These are phyloP conservation scores for Phacellophora camtschatica DNA, from an alignment of 30 jellyfish, hydroid and myxozoan species.

Conservation along the genomic window DNA sequence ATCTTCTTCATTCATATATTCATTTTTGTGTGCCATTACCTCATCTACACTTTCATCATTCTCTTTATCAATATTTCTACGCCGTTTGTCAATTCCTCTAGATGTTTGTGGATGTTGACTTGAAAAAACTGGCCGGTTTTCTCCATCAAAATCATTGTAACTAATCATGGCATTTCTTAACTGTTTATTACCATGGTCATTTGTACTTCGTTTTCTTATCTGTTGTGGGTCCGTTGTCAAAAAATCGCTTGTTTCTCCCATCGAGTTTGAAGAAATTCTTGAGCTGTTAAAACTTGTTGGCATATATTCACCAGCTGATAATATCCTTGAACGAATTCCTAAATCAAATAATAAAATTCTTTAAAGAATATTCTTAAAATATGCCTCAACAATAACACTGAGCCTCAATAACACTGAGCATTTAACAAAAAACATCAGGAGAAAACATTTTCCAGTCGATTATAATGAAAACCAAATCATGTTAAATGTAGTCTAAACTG, in stretches of 20 bases:
- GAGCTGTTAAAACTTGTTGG: background rate
- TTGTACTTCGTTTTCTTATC: background rate
- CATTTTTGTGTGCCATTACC: background rate
- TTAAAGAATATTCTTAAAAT: no score
- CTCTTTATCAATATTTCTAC: background rate
- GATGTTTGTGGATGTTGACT: no score
- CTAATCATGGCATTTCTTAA: background rate
- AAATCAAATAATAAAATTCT: no score
- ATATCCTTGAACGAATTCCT: constrained; percentile 9
- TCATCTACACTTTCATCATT: background rate
- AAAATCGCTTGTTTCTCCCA: constrained; percentile 42
- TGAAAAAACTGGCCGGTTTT: background rate
- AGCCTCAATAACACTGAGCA: no score
- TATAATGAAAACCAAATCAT: no score
- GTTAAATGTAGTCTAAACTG: no score
- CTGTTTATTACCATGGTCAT: background rate
- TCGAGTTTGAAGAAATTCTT: constrained; percentile 10
- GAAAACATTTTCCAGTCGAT: no score
- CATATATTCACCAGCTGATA: constrained; percentile 37
- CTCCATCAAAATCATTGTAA: background rate
- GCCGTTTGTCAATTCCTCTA: background rate
- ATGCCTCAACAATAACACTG: no score
- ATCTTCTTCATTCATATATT: background rate
- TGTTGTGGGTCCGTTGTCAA: background rate
- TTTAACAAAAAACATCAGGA: no score